phyloP scores from a whole-genome alignment of 2,113 vertebrate genomes.

The Cricetomys ansorgei region DNA sequence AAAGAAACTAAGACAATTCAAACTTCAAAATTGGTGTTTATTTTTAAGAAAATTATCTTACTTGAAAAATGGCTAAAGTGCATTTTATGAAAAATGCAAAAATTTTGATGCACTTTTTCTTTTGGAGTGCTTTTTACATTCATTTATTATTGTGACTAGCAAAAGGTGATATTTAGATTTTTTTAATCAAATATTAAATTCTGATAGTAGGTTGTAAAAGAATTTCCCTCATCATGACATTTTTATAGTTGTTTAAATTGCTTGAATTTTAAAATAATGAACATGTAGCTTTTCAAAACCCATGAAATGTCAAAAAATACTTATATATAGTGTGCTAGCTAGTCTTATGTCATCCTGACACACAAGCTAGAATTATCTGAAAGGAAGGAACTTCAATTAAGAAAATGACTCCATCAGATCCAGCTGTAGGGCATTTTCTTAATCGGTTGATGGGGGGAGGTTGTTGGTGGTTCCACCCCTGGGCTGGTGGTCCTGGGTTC shows the following conservation, averaged over 20 bases:
- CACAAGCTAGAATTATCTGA: background rate
- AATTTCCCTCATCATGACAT: background rate
- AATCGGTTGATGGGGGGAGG: background rate
- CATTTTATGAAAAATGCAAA: background rate
- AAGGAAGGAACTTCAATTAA: background rate
- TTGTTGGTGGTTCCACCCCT: background rate
- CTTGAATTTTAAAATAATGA: slow-evolving; percentile 54
- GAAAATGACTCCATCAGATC: background rate
- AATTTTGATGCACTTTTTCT: background rate
- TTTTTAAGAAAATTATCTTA: background rate
- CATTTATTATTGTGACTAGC: slow-evolving; percentile 3
- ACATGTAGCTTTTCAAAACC: background rate
- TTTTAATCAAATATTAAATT: background rate
- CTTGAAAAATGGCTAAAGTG: slow-evolving; percentile 44
- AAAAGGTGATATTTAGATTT: slow-evolving; percentile 41
- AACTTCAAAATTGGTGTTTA: background rate
- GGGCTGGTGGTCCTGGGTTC: background rate
- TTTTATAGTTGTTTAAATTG: slow-evolving; percentile 48
- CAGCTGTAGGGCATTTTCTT: background rate
- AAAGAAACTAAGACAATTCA: background rate
- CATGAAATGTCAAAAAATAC: background rate
- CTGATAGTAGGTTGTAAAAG: background rate
- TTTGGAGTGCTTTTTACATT: background rate
- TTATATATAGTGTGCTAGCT: background rate
- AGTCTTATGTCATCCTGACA: background rate